Evolutionary conservation across 1,140 invertebrate species (phyloP), one percentile per base, ranked within the genome.

Genomic region (Harpegnathos saltator): DNA sequence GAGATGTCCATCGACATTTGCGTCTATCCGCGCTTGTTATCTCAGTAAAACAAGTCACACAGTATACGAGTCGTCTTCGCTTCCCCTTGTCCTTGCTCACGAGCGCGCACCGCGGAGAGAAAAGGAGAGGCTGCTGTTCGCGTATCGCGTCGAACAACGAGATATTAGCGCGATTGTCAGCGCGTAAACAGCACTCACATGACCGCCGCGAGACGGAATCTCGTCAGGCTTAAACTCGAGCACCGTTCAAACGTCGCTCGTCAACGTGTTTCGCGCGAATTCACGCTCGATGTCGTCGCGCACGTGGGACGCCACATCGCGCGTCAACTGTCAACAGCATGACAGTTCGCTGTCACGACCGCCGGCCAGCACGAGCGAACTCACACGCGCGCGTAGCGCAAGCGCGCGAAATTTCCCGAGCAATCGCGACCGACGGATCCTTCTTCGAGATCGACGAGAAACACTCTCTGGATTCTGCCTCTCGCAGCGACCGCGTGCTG

Each of bases 401-500:
- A n/a, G n/a, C n/a, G n/a, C n/a, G n/a, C n/a, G n/a, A n/a, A n/a
- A n/a, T n/a, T 22, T 4, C 15, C 15, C 7, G 4, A 71, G 22
- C 7, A 33, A 48, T 1, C 54, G n/a, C 22, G 50, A 72, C 24
- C 26, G 4, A 12, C 7, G 12, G n/a, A 24, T 33, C 29, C 9
- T 33, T 12, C 19, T 4, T 38, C 29, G 44, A 19, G 19, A 15
- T 2, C 17, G 22, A 17, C 1, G 5, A 3, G 3, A 24, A 38
- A 3, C 4, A 0, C 33, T 11, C 14, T 71, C 22, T 19, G 29
- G 29, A n/a, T n/a, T n/a, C n/a, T n/a, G 26, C 29, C 17, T 17
- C 7, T 22, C 4, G n/a, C n/a, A n/a, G n/a, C n/a, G n/a, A n/a
- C n/a, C 38, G 61, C 62, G 78, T 44, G 38, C 38, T 71, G 26